Base-by-base conservation (phyloP, 2,113 vertebrate species). In the Scophthalmus maximus region DNA sequence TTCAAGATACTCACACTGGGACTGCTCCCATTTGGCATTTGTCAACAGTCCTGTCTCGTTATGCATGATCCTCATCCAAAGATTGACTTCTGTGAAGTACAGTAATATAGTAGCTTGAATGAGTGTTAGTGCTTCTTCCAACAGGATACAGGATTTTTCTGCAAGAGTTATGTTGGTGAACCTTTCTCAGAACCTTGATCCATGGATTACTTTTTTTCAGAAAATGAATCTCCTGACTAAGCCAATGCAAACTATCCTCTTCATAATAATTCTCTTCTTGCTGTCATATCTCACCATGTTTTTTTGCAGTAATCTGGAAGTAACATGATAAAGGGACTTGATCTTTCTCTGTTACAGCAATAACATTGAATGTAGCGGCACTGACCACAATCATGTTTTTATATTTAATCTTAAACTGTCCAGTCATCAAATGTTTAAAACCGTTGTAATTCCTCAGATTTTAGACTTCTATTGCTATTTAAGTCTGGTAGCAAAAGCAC, bases 71-170 rank as follows among this genome's bases (percentile, higher is more conserved):
- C 61, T 82, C 69, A 74, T 74, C 78, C 65, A 82, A 81, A 81
- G 73, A 82, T 71, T 85, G 87, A 91, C 91, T 92, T 90, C 92
- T 91, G 84, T 93, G 92, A 93, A 93, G 92, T 93, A 88, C 52
- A 76, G 63, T 58, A 55, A 74, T 65, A 76, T 82, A 79, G 30
- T 56, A 81, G 86, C 76, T 73, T 82, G 60, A 84, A 78, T 51
- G 68, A 76, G 25, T 42, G 60, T 64, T 26, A 73, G 56, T 81
- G 51, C 29, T 63, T 84, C 50, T 40, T 77, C n/a, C n/a, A 42
- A 78, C 23, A 36, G 4, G 0, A 22, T 17, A 52, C 14, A 11
- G 22, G n/a, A 26, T n/a, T 42, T 53, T 51, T 63, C 30, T 50
- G 56, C 29, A 34, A 82, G 34, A 78, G 61, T 68, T 52, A 68